A percentile compares a stretch with the other conserved stretches of the same genome.
phyloP scores from a whole-genome alignment of 2,797 vertebrate species.

The Cercopithecus mitis region DNA sequence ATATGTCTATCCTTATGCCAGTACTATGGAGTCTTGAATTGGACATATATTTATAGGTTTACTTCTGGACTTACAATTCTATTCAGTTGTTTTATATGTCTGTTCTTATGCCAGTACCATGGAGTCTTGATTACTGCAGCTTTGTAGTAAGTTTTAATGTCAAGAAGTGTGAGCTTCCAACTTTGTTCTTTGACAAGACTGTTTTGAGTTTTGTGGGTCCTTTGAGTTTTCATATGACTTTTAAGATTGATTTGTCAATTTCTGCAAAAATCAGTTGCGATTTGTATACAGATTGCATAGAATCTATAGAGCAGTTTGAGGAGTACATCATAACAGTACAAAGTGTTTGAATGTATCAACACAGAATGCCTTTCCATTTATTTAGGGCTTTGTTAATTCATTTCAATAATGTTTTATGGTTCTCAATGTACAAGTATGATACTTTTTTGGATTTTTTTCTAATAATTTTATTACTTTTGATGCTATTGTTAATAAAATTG shows the following conservation, averaged over 20 bases:
- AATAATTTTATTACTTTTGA: neutral
- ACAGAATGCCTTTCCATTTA: neutral
- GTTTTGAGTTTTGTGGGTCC: neutral
- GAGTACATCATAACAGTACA: neutral
- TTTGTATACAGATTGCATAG: neutral
- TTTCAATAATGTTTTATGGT: neutral
- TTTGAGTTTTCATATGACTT: neutral
- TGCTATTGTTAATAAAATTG: neutral
- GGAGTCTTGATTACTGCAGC: neutral
- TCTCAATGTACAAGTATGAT: neutral
- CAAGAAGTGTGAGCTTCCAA: neutral
- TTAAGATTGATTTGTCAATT: neutral
- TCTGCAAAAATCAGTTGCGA: neutral
- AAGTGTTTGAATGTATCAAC: neutral
- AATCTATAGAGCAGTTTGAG: neutral
- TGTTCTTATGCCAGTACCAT: too few species aligned
- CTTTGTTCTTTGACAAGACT: neutral
- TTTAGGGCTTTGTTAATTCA: neutral
- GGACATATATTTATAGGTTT: too few species aligned
- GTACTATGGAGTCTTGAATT: neutral
- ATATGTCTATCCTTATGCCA: neutral
- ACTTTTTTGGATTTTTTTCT: neutral
- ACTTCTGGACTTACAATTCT: too few species aligned
- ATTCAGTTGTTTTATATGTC: too few species aligned
- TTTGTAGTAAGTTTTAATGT: neutral